Conservation (phyloP, 2,113 vertebrate genomes). For the Zosterops japonicus region DNA sequence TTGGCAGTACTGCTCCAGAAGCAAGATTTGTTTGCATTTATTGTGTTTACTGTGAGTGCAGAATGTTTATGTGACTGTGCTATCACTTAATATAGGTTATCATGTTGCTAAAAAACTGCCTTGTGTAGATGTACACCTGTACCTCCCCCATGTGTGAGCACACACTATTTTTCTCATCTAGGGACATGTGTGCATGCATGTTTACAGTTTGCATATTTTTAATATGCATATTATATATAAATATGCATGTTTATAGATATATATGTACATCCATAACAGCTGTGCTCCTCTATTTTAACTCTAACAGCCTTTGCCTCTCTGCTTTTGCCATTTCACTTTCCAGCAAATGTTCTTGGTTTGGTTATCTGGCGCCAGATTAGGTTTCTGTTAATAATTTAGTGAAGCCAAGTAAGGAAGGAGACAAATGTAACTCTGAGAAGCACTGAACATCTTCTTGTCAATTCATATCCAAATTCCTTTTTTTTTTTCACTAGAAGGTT, state of each 20-base stretch:
- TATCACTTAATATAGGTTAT: not conserved
- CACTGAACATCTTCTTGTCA: not conserved
- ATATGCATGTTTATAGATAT: not conserved
- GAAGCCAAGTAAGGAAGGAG: not conserved
- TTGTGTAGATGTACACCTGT: not conserved
- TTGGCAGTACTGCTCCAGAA: no score
- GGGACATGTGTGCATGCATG: fast-evolving
- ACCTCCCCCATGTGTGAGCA: not conserved
- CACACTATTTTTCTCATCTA: not conserved
- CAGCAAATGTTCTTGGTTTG: not conserved
- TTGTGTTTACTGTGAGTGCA: not conserved
- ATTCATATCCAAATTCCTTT: not conserved
- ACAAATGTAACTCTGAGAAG: not conserved
- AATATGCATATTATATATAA: not conserved
- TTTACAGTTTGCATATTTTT: not conserved
- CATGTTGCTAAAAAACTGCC: not conserved
- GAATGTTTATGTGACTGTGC: not conserved
- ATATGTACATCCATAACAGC: fast-evolving
- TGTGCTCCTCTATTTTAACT: not conserved
- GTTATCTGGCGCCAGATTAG: not conserved
- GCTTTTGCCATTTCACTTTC: not conserved
- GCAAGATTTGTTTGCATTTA: not conserved
- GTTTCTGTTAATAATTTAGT: slow-evolving; percentile 1
- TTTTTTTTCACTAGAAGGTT: not conserved
- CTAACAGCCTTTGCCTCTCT: not conserved